phyloP scores from a whole-genome alignment of 2,797 vertebrate genomes.

The Xenentodon cancila region DNA sequence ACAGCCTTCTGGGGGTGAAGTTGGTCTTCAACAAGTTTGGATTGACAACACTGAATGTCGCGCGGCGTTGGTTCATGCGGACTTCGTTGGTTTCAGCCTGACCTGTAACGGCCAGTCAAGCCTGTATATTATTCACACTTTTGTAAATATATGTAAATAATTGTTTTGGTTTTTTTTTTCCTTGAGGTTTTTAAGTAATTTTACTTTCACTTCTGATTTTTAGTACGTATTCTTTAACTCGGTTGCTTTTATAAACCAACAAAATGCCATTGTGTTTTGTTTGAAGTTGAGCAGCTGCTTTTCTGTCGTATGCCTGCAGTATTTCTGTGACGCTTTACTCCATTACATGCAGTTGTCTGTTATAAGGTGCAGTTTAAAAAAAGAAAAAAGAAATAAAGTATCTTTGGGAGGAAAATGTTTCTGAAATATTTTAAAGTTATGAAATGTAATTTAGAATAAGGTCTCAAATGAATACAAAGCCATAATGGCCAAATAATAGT shows the following conservation, averaged over 20 bases:
- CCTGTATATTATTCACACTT: conserved; percentile 80
- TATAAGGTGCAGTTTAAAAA: conserved; percentile 69
- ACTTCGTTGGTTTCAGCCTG: conserved; percentile 88
- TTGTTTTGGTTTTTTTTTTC: conserved; percentile 87
- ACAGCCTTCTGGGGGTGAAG: conserved; percentile 45
- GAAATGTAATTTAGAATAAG: conserved; percentile 67
- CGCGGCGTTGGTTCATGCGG: conserved; percentile 92
- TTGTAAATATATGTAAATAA: conserved; percentile 86
- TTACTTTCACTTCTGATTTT: conserved; percentile 88
- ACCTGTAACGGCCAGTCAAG: conserved; percentile 92
- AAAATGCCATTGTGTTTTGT: conserved; percentile 65
- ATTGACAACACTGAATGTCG: conserved; percentile 75
- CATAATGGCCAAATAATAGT: conserved; percentile 72
- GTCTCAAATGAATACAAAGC: conserved; percentile 76
- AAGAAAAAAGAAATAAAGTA: conserved; percentile 32
- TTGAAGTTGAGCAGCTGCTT: conserved; percentile 65
- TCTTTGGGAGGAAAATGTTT: conserved; percentile 70
- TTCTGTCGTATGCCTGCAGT: conserved; percentile 76
- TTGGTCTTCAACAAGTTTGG: conserved; percentile 57
- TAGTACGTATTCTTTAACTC: conserved; percentile 94
- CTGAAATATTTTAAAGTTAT: conserved; percentile 72
- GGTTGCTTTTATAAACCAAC: conserved; percentile 79
- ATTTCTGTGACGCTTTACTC: conserved; percentile 74
- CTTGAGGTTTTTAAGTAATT: conserved; percentile 92
- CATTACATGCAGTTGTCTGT: conserved; percentile 76